Conservation (phyloP, 2,888 invertebrate species). For the Eutolmus rufibarbis region DNA sequence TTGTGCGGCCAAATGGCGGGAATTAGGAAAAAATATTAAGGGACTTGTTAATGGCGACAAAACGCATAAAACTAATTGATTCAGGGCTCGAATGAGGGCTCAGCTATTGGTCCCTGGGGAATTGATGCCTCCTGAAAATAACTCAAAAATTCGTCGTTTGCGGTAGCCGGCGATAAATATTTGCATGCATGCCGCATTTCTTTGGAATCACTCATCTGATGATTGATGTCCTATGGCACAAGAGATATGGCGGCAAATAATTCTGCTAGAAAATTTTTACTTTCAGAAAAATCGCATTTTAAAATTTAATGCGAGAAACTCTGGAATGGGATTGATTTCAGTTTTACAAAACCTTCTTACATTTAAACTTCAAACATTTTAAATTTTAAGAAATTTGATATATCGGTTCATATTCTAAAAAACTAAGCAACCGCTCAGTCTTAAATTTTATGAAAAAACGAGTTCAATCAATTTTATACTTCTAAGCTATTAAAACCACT, state of each 20-base stretch:
- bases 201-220: neutral
- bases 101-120: constrained; percentile 22
- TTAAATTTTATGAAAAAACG: too few species aligned
- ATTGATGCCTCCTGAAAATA: neutral
- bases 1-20: neutral
- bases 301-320: too few species aligned
- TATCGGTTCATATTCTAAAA: too few species aligned
- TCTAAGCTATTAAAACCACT: too few species aligned
- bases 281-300: too few species aligned
- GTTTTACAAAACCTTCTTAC: too few species aligned
- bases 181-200: neutral
- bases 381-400: too few species aligned
- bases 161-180: neutral
- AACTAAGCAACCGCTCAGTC: too few species aligned
- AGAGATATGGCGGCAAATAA: neutral
- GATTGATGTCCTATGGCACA: neutral
- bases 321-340: too few species aligned
- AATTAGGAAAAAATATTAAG: neutral
- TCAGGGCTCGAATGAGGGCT: constrained; percentile 51
- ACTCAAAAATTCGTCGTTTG: neutral
- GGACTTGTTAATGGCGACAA: constrained; percentile 56
- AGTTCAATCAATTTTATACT: too few species aligned
- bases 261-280: neutral
- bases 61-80: constrained; percentile 63
- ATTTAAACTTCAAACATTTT: too few species aligned